Evolutionary conservation across 2,888 invertebrate species (phyloP).

Genomic region (Pemphredon lugubris): DNA sequence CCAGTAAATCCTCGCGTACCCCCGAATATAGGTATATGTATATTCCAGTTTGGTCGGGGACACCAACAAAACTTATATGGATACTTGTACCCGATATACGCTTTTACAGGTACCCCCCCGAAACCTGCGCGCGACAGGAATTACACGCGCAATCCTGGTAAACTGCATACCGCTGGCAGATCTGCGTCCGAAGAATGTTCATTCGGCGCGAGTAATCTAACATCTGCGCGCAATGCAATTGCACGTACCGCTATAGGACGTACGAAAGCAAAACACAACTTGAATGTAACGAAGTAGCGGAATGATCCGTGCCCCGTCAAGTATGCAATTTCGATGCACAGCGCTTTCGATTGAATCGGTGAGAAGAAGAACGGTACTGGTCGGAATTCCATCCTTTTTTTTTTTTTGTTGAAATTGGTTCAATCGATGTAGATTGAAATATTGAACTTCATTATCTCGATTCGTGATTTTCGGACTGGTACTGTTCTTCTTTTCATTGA

Average conservation of each 20-base stretch:
- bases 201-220: slow-evolving; percentile 25
- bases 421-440: too few relatives aligned
- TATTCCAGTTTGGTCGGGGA: slow-evolving; percentile 10
- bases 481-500: too few relatives aligned
- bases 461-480: too few relatives aligned
- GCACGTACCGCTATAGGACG: too few relatives aligned
- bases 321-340: too few relatives aligned
- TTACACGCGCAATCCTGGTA: slow-evolving; percentile 12
- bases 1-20: slow-evolving; percentile 45
- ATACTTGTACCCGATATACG: slow-evolving; percentile 32
- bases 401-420: too few relatives aligned
- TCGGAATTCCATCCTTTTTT: too few relatives aligned
- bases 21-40: slow-evolving; percentile 9
- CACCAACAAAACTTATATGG: slow-evolving; percentile 48
- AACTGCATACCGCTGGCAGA: not conserved
- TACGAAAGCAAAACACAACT: too few relatives aligned
- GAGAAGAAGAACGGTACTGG: too few relatives aligned
- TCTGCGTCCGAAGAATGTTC: slow-evolving; percentile 14
- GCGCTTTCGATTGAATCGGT: too few relatives aligned
- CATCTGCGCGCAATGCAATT: slow-evolving; percentile 24
- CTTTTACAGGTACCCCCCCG: slow-evolving; percentile 8
- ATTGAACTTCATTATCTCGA: too few relatives aligned
- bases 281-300: too few relatives aligned
- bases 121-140: slow-evolving; percentile 12
- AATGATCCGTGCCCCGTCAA: not conserved